Conservation (phyloP, 2,888 invertebrate species). For the Drosophila affinis region DNA sequence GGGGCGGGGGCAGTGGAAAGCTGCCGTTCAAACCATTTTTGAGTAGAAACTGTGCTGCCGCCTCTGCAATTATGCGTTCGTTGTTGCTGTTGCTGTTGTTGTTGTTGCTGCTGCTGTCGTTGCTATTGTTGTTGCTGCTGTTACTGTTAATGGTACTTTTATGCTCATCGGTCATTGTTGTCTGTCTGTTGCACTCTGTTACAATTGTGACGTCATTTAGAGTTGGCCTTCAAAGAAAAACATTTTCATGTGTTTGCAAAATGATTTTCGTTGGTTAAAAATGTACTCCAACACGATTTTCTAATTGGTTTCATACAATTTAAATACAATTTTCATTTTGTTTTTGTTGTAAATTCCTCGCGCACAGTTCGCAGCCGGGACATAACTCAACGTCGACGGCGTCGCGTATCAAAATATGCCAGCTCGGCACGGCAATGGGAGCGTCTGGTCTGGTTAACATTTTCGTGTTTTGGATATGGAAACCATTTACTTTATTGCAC, state of each 20-base stretch:
- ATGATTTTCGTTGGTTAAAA: constrained; percentile 11
- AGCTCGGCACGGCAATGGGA: constrained; percentile 75
- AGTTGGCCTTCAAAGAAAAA: constrained; percentile 43
- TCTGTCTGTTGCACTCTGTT: constrained; percentile 82
- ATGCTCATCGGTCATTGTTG: constrained; percentile 87
- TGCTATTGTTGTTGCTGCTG: constrained; percentile 76
- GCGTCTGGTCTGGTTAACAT: constrained; percentile 70
- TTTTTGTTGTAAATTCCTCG: constrained; percentile 75
- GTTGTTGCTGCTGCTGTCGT: constrained; percentile 38
- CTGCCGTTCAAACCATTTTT: constrained; percentile 81
- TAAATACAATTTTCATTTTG: constrained; percentile 38
- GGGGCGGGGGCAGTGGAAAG: constrained; percentile 72
- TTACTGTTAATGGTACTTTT: constrained; percentile 86
- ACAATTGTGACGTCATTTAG: constrained; percentile 48
- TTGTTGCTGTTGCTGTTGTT: constrained; percentile 54
- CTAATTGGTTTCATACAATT: constrained; percentile 30
- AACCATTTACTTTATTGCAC: constrained; percentile 38
- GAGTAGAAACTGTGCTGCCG: constrained; percentile 77
- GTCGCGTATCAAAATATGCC: constrained; percentile 75
- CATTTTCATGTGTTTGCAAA: constrained; percentile 15
- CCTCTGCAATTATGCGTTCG: constrained; percentile 75
- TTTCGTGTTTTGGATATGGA: constrained; percentile 55
- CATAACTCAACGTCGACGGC: constrained; percentile 60
- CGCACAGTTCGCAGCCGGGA: constrained; percentile 66
- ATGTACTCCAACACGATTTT: constrained; percentile 30